phyloP scores from a whole-genome alignment of 1,140 invertebrate species.

The Lasioglossum albipes region DNA sequence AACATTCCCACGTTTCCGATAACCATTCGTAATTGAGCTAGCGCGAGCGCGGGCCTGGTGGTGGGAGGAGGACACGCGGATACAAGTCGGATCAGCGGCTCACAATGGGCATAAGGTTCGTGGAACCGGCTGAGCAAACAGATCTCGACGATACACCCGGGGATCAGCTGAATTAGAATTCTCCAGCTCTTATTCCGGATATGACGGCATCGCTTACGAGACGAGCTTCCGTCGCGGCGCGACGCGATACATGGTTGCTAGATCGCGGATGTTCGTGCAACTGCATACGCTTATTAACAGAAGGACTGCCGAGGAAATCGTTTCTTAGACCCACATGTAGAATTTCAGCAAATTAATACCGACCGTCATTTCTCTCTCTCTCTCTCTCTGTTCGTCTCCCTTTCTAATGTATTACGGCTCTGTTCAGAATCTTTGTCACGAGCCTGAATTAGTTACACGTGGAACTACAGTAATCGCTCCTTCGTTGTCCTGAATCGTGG shows the following conservation, averaged over 20 bases:
- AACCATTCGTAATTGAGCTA: not conserved
- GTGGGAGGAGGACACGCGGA: not conserved
- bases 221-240: slow-evolving; percentile 56
- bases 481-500: too few relatives aligned
- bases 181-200: slow-evolving; percentile 66
- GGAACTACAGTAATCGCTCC: too few relatives aligned
- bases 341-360: too few relatives aligned
- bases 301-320: too few relatives aligned
- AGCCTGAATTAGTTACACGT: too few relatives aligned
- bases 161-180: slow-evolving; percentile 50
- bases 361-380: too few relatives aligned
- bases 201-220: slow-evolving; percentile 66
- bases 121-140: slow-evolving; percentile 52
- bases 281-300: not conserved
- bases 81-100: slow-evolving; percentile 12
- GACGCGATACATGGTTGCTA: slow-evolving; percentile 3
- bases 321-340: too few relatives aligned
- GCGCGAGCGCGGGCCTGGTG: too few relatives aligned
- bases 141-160: slow-evolving; percentile 38
- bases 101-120: slow-evolving; percentile 32
- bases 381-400: too few relatives aligned
- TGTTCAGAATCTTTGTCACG: too few relatives aligned
- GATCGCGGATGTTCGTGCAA: not conserved
- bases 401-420: too few relatives aligned
- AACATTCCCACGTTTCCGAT: slow-evolving; percentile 26